phyloP scores from a whole-genome alignment of 1,140 invertebrate species.

The Brachionus manjavacas region DNA sequence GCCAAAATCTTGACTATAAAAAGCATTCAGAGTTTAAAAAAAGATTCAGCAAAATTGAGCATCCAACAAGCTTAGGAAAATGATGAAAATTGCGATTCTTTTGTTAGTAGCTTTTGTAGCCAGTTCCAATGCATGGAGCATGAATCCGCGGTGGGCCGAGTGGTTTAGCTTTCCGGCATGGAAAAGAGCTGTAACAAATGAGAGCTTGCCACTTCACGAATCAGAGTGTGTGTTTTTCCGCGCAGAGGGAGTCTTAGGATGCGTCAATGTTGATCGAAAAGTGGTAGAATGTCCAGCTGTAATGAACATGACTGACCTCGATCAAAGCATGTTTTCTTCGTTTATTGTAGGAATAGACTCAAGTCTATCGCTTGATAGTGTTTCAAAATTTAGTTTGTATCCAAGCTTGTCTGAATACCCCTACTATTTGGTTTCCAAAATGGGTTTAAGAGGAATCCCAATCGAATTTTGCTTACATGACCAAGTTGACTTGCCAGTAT shows the following conservation, averaged over 20 bases:
- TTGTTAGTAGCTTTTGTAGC: not conserved
- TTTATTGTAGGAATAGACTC: constrained; percentile 25
- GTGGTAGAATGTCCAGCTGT: constrained; percentile 18
- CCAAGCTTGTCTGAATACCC: constrained; percentile 13
- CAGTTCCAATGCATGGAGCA: not conserved
- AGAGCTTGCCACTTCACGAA: not conserved
- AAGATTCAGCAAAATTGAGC: not conserved
- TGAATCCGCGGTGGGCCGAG: not conserved
- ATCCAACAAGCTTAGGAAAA: not conserved
- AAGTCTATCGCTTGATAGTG: not conserved
- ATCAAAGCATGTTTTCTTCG: not conserved
- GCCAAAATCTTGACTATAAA: not conserved
- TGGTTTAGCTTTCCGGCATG: not conserved
- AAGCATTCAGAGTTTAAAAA: not conserved
- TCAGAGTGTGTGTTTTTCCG: constrained; percentile 19
- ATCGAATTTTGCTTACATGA: constrained; percentile 24
- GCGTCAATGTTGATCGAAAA: not conserved
- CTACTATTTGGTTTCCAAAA: not conserved
- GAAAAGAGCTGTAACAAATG: not conserved
- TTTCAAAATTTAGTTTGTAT: not conserved
- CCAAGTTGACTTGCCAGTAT: not conserved
- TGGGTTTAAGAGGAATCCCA: not conserved
- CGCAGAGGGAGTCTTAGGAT: not conserved
- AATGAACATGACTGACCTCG: not conserved
- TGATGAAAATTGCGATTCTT: not conserved